Evolutionary conservation across 2,113 vertebrate genomes (phyloP).

Genomic region (Pedionomus torquatus): DNA sequence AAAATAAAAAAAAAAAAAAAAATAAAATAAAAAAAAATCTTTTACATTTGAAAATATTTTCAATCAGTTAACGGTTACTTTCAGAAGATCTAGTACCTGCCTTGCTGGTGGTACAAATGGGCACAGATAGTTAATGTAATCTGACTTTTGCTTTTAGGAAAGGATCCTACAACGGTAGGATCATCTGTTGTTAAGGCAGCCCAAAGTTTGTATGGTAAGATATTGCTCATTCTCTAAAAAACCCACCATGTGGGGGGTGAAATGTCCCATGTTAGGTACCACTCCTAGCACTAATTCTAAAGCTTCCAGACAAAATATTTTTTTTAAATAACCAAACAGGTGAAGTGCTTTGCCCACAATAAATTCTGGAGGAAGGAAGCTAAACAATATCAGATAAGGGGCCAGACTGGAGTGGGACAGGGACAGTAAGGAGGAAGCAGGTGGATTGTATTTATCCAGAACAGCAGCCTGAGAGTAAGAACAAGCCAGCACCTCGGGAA

Average conservation of each 20-base stretch:
- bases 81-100: not conserved
- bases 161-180: not conserved
- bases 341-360: not conserved
- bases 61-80: not conserved
- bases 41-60: not conserved
- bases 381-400: not conserved
- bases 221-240: not conserved
- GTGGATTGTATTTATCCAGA: not conserved
- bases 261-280: not conserved
- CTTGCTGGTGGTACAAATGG: not conserved
- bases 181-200: not conserved
- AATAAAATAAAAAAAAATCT: not conserved
- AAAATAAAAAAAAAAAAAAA: too few species aligned
- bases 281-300: not conserved
- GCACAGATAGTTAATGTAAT: not conserved
- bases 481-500: not conserved
- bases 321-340: not conserved
- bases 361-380: slow-evolving; percentile 30
- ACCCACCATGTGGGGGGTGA: not conserved
- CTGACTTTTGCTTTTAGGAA: not conserved
- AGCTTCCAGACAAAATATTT: not conserved
- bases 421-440: not conserved
- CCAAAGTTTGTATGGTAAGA: not conserved
- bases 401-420: not conserved
- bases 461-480: not conserved